Evolutionary conservation across 2,113 vertebrate species (phyloP), one percentile per base, ranked within the genome.

Genomic region (Malaclemys terrapin): DNA sequence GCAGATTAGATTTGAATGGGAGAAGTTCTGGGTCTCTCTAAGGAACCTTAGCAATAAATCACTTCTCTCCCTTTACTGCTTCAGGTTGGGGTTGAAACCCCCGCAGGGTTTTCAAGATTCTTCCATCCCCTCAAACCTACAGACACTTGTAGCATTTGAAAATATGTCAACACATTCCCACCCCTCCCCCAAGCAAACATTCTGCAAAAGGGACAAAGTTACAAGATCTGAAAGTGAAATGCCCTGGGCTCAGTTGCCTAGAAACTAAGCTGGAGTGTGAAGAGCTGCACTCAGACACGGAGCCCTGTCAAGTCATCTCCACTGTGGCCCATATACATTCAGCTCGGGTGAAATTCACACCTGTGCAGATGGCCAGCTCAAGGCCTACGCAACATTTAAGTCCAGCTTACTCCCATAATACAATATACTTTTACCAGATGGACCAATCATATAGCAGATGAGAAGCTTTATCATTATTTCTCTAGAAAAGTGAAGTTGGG

Each of bases 161-260:
- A 89, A 57, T 19, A 11, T 0, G 1, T 45, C 53, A 42, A 2
- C 0, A 19, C 19, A 38, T 8, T n/a, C 35, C 19, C 35, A 38
- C 7, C 9, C 27, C 82, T 80, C 88, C 20, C 88, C 62, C 20
- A 91, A 76, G 50, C 20, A 81, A 17, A 25, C 3, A 8, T 4
- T 69, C 35, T 38, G 19, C n/a, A 20, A 24, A 93, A 85, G 56
- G 56, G 54, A 85, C 45, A n/a, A 0, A 0, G 13, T 29, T 9
- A n/a, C 35, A 69, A 38, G 4, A 2, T 9, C 13, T 69, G 65
- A 69, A 38, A 72, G 65, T 38, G 65, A 72, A 72, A 38, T 72
- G 31, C n/a, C 19, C 35, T 22, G 35, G 62, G 35, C 19, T 38
- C n/a, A 10, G 38, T 20, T 75, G 27, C 38, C 59, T 29, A 56